Evolutionary conservation across 2,888 invertebrate genomes (phyloP).

Genomic region (Papilio elwesi): DNA sequence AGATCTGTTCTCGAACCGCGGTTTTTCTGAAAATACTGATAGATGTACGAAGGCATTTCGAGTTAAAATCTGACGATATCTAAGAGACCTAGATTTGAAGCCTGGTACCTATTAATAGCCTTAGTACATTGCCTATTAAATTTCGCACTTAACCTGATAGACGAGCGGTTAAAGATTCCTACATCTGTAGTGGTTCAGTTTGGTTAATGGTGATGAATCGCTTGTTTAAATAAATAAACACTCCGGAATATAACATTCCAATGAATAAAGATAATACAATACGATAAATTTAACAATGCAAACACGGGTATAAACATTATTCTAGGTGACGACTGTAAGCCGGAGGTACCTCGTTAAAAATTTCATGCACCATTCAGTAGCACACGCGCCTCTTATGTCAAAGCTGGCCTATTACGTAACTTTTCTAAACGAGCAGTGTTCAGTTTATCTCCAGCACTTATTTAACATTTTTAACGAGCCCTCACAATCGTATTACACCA

Average conservation of each 20-base stretch:
- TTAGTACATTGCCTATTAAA: no score
- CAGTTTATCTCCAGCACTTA: constrained; percentile 18
- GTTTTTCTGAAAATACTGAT: no score
- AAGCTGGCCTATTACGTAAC: constrained; percentile 20
- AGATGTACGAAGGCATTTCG: no score
- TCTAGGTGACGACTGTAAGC: background rate
- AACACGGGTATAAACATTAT: constrained; percentile 10
- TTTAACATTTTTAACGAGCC: constrained; percentile 20
- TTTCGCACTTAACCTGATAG: no score
- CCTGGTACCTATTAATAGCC: no score
- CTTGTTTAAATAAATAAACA: background rate
- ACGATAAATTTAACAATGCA: background rate
- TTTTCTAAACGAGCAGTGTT: constrained; percentile 18
- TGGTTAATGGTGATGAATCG: no score
- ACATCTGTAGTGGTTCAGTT: no score
- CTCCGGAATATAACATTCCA: background rate
- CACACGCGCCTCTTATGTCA: constrained; percentile 13
- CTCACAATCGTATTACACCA: constrained; percentile 15
- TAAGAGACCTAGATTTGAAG: no score
- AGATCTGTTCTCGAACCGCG: no score
- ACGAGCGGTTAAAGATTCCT: no score
- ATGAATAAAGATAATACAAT: background rate
- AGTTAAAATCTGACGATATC: no score
- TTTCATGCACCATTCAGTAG: background rate
- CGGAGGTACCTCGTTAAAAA: constrained; percentile 4